Percentiles rank a stretch among this genome's conserved stretches.
phyloP scores from a whole-genome alignment of 2,113 vertebrate species.

The Macrotis lagotis region DNA sequence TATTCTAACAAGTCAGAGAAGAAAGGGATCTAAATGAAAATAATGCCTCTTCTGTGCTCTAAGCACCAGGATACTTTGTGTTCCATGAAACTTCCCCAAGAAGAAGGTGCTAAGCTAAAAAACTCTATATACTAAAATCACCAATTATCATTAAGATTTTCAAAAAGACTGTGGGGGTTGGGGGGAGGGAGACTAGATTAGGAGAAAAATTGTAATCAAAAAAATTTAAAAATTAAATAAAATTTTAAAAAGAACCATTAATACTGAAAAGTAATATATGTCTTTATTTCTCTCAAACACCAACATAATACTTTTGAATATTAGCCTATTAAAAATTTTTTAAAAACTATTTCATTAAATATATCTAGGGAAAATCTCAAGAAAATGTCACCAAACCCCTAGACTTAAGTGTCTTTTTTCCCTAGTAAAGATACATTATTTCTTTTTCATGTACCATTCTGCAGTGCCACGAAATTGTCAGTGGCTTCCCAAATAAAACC shows the following conservation, averaged over 20 bases:
- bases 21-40: background rate
- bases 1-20: background rate
- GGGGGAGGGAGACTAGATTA: no score
- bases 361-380: background rate
- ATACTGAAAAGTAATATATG: conserved; percentile 6
- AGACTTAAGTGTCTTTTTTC: background rate
- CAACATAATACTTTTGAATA: background rate
- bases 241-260: conserved; percentile 18
- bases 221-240: no score
- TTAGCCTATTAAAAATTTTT: conserved; percentile 11
- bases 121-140: conserved; percentile 34
- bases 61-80: background rate
- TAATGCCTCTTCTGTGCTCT: background rate
- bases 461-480: background rate
- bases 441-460: background rate
- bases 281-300: conserved; percentile 11
- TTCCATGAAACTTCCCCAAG: background rate
- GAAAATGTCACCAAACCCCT: background rate
- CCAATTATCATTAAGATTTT: conserved; percentile 31
- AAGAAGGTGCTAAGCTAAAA: conserved; percentile 4
- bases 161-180: no score
- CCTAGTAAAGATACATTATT: background rate
- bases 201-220: no score
- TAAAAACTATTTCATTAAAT: background rate
- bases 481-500: background rate